Conservation (phyloP, 2,113 vertebrate species). For the Aviceda subcristata region DNA sequence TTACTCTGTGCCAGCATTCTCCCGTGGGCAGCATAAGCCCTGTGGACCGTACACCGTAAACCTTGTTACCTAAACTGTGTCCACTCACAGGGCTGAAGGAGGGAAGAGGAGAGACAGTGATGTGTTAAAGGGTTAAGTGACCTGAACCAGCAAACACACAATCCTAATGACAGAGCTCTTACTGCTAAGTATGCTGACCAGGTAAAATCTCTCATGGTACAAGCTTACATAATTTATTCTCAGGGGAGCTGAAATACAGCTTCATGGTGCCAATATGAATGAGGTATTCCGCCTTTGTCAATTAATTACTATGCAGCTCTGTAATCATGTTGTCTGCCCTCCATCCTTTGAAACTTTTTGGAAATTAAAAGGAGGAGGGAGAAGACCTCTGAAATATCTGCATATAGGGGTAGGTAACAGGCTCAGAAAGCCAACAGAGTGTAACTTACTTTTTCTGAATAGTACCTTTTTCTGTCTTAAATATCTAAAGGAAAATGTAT, state of each 20-base stretch:
- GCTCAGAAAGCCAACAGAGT: not conserved
- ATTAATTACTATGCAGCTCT: not conserved
- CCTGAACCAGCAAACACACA: not conserved
- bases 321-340: not conserved
- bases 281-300: not conserved
- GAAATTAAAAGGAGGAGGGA: not conserved
- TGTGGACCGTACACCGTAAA: rapidly evolving
- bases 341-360: not conserved
- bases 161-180: not conserved
- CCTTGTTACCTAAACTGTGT: not conserved
- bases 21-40: not conserved
- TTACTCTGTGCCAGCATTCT: not conserved
- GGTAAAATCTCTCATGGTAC: not conserved
- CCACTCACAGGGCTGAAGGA: not conserved
- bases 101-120: not conserved
- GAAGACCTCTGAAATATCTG: not conserved
- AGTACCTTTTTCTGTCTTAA: not conserved
- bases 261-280: not conserved
- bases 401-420: not conserved
- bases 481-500: not conserved
- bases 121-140: not conserved
- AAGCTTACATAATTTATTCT: not conserved
- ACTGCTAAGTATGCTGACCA: not conserved
- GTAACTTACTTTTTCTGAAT: not conserved
- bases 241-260: not conserved